Evolutionary conservation across 2,797 vertebrate genomes (phyloP).

Genomic region (Enteromius radiatus): DNA sequence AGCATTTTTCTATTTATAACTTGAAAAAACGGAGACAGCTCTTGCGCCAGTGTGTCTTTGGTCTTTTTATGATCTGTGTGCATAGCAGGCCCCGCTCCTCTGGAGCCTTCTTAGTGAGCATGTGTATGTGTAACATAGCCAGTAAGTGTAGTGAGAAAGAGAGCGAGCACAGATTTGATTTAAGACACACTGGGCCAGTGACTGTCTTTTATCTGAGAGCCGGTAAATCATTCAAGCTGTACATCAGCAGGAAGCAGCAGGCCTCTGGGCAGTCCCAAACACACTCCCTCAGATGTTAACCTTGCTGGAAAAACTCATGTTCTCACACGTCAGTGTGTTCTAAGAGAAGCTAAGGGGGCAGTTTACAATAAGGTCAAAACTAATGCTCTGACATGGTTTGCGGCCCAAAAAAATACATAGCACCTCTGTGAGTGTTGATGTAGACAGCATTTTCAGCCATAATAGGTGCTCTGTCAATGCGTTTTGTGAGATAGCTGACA

Average conservation of each 20-base stretch:
- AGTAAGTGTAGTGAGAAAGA: slow-evolving; percentile 67
- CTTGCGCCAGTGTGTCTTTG: slow-evolving; percentile 69
- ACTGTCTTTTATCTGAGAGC: slow-evolving; percentile 80
- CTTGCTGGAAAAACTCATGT: slow-evolving; percentile 32
- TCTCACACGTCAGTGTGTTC: slow-evolving; percentile 31
- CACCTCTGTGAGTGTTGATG: not conserved
- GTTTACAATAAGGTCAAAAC: slow-evolving; percentile 48
- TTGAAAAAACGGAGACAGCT: slow-evolving; percentile 75
- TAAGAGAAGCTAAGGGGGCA: slow-evolving; percentile 16
- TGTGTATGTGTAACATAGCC: slow-evolving; percentile 60
- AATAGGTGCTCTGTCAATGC: not conserved
- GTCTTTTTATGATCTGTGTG: slow-evolving; percentile 73
- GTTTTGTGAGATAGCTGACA: too few species aligned
- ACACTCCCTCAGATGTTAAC: slow-evolving; percentile 35
- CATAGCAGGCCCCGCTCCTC: slow-evolving; percentile 65
- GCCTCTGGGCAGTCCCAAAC: slow-evolving; percentile 56
- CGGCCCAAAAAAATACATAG: not conserved
- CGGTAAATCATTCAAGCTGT: slow-evolving; percentile 81
- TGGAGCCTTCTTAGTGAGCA: slow-evolving; percentile 68
- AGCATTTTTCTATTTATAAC: slow-evolving; percentile 83
- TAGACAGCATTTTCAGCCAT: not conserved
- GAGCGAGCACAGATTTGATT: slow-evolving; percentile 49
- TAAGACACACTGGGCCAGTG: slow-evolving; percentile 69
- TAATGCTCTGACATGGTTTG: slow-evolving; percentile 22
- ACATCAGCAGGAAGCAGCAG: slow-evolving; percentile 77